Evolutionary conservation across 2,888 invertebrate genomes (phyloP).

Genomic region (Ethmia dodecea): DNA sequence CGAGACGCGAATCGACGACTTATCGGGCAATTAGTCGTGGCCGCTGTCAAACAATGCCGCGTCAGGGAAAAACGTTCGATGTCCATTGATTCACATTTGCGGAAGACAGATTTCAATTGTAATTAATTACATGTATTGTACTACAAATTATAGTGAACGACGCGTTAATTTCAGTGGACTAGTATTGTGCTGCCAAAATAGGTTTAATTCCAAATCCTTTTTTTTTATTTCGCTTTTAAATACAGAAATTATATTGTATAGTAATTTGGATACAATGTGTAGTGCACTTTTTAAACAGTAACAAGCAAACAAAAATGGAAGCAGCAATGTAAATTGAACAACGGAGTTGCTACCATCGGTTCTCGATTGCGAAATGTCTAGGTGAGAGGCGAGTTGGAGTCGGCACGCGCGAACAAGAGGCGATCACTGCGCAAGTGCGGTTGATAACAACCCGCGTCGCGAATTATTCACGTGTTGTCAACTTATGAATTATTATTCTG

Average conservation of each 20-base stretch:
- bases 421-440: conserved; percentile 62
- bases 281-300: too few relatives aligned
- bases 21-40: conserved; percentile 76
- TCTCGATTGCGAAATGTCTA: conserved; percentile 21
- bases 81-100: conserved; percentile 49
- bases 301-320: conserved; percentile 15
- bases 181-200: too few relatives aligned
- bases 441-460: conserved; percentile 59
- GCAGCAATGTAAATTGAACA: conserved; percentile 42
- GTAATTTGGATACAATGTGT: too few relatives aligned
- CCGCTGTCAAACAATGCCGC: conserved; percentile 58
- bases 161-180: too few relatives aligned
- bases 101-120: not conserved
- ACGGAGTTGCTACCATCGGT: conserved; percentile 20
- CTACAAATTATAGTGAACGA: too few relatives aligned
- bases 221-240: too few relatives aligned
- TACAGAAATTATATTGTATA: too few relatives aligned
- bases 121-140: not conserved
- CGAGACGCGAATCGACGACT: conserved; percentile 77
- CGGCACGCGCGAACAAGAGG: conserved; percentile 58
- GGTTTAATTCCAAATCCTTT: too few relatives aligned
- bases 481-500: conserved; percentile 65
- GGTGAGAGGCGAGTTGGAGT: conserved; percentile 34
- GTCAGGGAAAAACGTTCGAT: conserved; percentile 39
- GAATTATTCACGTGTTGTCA: conserved; percentile 70